phyloP scores from a whole-genome alignment of 2,797 vertebrate species.

The Tenualosa thibaudeaui region DNA sequence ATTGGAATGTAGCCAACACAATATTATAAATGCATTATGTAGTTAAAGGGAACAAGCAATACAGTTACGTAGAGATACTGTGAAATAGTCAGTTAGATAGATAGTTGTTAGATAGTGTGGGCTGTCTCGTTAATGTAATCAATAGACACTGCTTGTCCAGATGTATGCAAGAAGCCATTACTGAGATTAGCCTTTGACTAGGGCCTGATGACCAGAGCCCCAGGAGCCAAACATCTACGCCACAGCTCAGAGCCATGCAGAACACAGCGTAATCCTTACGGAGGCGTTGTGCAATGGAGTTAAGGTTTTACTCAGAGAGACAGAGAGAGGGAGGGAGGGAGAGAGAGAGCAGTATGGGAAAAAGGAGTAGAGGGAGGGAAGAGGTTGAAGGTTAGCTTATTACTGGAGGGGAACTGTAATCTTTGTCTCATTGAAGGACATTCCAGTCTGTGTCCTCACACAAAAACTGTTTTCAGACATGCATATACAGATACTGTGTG shows the following conservation, averaged over 20 bases:
- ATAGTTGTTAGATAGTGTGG: not conserved
- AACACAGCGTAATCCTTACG: constrained; percentile 72
- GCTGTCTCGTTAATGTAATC: not conserved
- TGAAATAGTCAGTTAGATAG: too few relatives aligned
- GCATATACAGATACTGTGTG: not conserved
- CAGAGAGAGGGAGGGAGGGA: not conserved
- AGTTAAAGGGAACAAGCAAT: not conserved
- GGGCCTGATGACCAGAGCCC: not conserved
- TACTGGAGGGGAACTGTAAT: not conserved
- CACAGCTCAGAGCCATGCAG: not conserved
- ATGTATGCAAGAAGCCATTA: constrained; percentile 1
- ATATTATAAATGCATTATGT: not conserved
- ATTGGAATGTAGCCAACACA: too few relatives aligned
- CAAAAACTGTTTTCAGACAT: not conserved
- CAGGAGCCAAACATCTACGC: not conserved
- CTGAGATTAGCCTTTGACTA: constrained; percentile 14
- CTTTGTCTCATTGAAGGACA: constrained; percentile 9
- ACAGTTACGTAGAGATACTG: not conserved
- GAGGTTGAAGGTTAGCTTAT: constrained; percentile 7
- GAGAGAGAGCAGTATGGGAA: constrained; percentile 8
- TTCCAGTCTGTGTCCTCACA: not conserved
- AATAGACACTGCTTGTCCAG: not conserved
- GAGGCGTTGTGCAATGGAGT: constrained; percentile 85
- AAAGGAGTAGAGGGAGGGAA: not conserved
- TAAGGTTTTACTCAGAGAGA: constrained; percentile 62